Percentiles rank a stretch among this genome's conserved stretches.
Evolutionary conservation across 2,888 invertebrate genomes (phyloP).

Genomic region (Strigamia crassipes): DNA sequence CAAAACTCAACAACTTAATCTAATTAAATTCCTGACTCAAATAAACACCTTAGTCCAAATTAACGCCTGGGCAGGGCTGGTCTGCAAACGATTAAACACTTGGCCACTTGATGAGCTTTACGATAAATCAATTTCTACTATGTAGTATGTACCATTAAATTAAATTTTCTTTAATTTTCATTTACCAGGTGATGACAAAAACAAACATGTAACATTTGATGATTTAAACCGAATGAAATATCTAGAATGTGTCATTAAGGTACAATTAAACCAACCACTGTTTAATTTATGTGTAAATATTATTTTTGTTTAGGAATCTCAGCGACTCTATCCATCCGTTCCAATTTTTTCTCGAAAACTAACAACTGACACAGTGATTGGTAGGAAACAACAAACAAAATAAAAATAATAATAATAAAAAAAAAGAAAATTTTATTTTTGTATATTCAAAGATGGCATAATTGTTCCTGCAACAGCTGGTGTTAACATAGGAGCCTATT

Average conservation of each 20-base stretch:
- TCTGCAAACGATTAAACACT: too few species aligned
- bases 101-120: background rate
- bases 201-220: background rate
- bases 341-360: background rate
- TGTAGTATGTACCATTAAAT: background rate
- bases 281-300: too few species aligned
- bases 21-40: too few species aligned
- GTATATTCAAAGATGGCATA: conserved; percentile 60
- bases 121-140: background rate
- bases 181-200: conserved; percentile 30
- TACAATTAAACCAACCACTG: background rate
- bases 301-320: background rate
- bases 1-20: too few species aligned
- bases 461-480: conserved; percentile 73
- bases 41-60: too few species aligned
- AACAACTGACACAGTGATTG: background rate
- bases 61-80: too few species aligned
- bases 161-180: background rate
- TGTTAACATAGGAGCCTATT: conserved; percentile 68
- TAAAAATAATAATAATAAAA: background rate
- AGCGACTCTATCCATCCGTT: background rate
- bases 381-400: background rate
- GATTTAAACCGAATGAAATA: conserved; percentile 46
- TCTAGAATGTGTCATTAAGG: conserved; percentile 49
- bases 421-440: background rate